Percentiles rank a stretch among this genome's conserved stretches.
Evolutionary conservation across 2,888 invertebrate genomes (phyloP).

Genomic region (Drosophila kanekoi): DNA sequence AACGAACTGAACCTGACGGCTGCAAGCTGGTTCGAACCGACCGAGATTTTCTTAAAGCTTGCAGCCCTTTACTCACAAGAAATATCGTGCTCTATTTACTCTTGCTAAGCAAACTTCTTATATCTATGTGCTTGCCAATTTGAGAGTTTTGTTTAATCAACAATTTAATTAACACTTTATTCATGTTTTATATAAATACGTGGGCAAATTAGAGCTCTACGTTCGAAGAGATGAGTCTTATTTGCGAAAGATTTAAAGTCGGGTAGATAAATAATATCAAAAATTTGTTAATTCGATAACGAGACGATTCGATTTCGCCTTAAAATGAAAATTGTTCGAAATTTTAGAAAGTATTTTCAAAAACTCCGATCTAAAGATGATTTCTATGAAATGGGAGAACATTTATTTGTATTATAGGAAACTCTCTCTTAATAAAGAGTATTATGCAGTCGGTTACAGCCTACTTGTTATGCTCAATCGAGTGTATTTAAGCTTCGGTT

Average conservation of each 20-base stretch:
- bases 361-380: too few species aligned
- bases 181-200: slow-evolving; percentile 21
- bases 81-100: neutral
- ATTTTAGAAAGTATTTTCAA: too few species aligned
- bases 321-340: too few species aligned
- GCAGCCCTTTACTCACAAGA: too few species aligned
- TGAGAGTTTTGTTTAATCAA: slow-evolving; percentile 16
- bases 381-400: too few species aligned
- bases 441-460: neutral
- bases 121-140: neutral
- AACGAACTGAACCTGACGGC: too few species aligned
- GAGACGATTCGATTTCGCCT: too few species aligned
- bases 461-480: neutral
- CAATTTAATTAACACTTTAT: slow-evolving; percentile 31
- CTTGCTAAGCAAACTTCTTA: neutral
- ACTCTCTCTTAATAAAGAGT: neutral
- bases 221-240: neutral
- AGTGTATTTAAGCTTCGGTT: slow-evolving; percentile 10
- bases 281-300: too few species aligned
- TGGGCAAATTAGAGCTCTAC: neutral
- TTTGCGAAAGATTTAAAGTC: neutral
- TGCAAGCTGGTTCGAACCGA: too few species aligned
- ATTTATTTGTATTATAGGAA: too few species aligned
- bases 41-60: too few species aligned
- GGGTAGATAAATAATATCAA: too few species aligned